A percentile compares a stretch with the other conserved stretches of the same genome.
phyloP scores from a whole-genome alignment of 2,797 vertebrate genomes.

The Tragopan temminckii region DNA sequence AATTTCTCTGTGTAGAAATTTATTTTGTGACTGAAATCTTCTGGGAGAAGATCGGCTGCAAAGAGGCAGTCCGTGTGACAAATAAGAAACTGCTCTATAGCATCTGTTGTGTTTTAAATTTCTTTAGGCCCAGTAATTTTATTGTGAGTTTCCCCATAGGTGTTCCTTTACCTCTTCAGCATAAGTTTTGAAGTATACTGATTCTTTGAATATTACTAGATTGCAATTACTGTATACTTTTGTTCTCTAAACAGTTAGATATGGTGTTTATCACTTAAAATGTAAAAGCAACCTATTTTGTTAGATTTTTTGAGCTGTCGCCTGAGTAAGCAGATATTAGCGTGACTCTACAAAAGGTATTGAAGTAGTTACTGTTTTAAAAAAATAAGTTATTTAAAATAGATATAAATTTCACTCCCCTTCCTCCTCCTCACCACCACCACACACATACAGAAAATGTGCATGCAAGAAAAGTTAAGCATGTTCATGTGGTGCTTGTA shows the following conservation, averaged over 20 bases:
- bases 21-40: background rate
- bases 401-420: accelerated
- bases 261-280: background rate
- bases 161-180: background rate
- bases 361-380: background rate
- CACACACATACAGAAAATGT: background rate
- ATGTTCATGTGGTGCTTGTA: background rate
- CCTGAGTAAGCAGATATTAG: background rate
- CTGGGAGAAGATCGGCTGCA: background rate
- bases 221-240: background rate
- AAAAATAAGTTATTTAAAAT: background rate
- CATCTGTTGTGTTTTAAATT: background rate
- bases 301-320: background rate
- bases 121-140: background rate
- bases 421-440: accelerated
- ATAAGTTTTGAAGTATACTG: background rate
- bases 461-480: background rate
- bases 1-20: background rate
- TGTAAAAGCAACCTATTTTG: background rate
- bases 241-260: background rate
- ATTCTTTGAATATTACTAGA: background rate
- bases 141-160: background rate
- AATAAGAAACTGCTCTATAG: background rate
- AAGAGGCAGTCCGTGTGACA: background rate
- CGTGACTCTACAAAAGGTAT: background rate